Conservation (phyloP, 2,113 vertebrate genomes). For the Micronycteris hirsuta region DNA sequence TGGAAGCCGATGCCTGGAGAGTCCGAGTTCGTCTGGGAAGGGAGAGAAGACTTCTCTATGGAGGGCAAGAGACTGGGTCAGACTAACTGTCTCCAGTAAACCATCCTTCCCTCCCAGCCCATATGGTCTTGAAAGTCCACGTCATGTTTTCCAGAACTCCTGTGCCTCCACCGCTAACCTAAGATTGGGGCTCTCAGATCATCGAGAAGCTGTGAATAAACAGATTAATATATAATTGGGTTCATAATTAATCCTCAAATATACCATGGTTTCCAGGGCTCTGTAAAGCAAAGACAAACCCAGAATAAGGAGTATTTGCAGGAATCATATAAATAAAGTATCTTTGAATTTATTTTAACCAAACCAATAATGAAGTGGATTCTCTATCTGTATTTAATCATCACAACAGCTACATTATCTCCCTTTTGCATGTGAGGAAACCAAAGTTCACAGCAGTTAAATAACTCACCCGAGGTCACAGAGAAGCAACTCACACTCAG, state of each 20-base stretch:
- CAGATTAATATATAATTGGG: neutral
- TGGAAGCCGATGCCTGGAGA: neutral
- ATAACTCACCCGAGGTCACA: neutral
- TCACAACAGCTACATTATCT: neutral
- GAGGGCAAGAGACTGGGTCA: neutral
- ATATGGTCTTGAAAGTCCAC: neutral
- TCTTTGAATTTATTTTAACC: neutral
- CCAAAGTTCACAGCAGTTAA: neutral
- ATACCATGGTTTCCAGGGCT: neutral
- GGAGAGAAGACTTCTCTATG: neutral
- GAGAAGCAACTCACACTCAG: neutral
- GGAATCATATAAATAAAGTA: neutral
- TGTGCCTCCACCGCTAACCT: neutral
- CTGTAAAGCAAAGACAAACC: slow-evolving; percentile 7
- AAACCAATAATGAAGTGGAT: neutral
- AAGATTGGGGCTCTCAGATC: neutral
- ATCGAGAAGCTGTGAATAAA: neutral
- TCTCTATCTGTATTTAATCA: neutral
- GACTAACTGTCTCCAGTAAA: neutral
- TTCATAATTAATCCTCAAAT: neutral
- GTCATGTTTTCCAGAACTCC: neutral
- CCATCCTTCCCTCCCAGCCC: neutral
- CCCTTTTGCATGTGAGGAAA: neutral
- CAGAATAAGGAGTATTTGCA: neutral
- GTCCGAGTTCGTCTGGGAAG: neutral